A percentile compares a stretch with the other conserved stretches of the same genome.
These are phyloP conservation scores for Crematogaster levior DNA, from an alignment of 2,888 invertebrate genomes.

Conservation along the genomic window DNA sequence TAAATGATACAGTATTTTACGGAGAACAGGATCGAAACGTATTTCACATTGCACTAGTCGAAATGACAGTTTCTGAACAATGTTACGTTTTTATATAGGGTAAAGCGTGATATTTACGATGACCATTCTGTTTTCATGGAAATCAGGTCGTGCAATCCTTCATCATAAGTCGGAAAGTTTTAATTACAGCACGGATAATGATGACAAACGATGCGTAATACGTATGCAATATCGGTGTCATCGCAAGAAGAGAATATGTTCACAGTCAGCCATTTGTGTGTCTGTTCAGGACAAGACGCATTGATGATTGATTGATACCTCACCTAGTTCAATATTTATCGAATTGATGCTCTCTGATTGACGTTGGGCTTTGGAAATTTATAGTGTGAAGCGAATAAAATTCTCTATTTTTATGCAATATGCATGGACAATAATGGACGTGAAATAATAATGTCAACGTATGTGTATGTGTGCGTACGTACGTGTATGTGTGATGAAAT, in stretches of 20 bases:
- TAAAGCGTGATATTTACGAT: slow-evolving; percentile 30
- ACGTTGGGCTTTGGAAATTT: slow-evolving; percentile 22
- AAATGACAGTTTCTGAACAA: slow-evolving; percentile 32
- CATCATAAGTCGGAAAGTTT: slow-evolving; percentile 64
- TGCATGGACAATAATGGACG: background rate
- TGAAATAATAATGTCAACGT: slow-evolving; percentile 30
- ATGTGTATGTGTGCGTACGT: too few species aligned
- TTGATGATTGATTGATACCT: slow-evolving; percentile 45
- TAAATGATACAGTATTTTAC: background rate
- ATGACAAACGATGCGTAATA: slow-evolving; percentile 64
- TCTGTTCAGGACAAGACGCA: slow-evolving; percentile 28
- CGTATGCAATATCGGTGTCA: slow-evolving; percentile 56
- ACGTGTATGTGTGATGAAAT: too few species aligned
- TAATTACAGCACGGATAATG: slow-evolving; percentile 65
- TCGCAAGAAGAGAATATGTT: slow-evolving; percentile 37
- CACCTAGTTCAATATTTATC: slow-evolving; percentile 32
- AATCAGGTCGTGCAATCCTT: slow-evolving; percentile 62
- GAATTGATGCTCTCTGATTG: slow-evolving; percentile 22
- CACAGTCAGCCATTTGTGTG: slow-evolving; percentile 54
- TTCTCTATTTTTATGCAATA: slow-evolving; percentile 8
- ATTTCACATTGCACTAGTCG: slow-evolving; percentile 15
- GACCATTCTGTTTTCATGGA: slow-evolving; percentile 56
- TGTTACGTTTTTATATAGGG: slow-evolving; percentile 25
- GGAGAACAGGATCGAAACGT: background rate
- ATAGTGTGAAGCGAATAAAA: slow-evolving; percentile 13